Percentiles rank a stretch among this genome's conserved stretches.
Evolutionary conservation across 2,113 vertebrate genomes (phyloP).

Genomic region (Ictalurus furcatus): DNA sequence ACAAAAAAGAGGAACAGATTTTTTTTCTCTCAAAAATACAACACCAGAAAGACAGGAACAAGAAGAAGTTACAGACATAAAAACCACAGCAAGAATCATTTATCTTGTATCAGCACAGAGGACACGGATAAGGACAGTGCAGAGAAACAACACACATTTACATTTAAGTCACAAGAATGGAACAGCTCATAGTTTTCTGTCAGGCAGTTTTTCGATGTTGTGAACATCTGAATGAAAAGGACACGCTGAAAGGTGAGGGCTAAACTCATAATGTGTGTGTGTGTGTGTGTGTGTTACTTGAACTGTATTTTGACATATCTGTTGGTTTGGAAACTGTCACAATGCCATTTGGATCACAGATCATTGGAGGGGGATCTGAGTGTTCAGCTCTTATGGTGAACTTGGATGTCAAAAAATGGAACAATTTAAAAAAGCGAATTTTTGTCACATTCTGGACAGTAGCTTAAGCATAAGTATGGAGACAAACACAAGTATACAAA

Average conservation of each 20-base stretch:
- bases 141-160: constrained; percentile 75
- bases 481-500: not conserved
- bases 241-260: constrained; percentile 9
- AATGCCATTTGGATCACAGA: constrained; percentile 1
- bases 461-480: not conserved
- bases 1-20: constrained; percentile 67
- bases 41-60: constrained; percentile 71
- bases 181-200: constrained; percentile 62
- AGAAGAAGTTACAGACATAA: constrained; percentile 72
- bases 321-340: not conserved
- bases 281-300: not conserved
- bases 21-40: constrained; percentile 65
- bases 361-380: not conserved
- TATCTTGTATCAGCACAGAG: constrained; percentile 59
- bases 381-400: constrained; percentile 3
- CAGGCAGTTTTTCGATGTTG: constrained; percentile 61
- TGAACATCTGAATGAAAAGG: constrained; percentile 53
- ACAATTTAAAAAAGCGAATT: not conserved
- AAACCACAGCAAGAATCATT: constrained; percentile 61
- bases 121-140: constrained; percentile 72
- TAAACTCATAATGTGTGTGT: not conserved
- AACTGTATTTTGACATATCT: not conserved
- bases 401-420: not conserved
- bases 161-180: constrained; percentile 78
- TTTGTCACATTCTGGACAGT: not conserved